Conservation (phyloP, 2,797 vertebrate species). For the Valencia hispanica region DNA sequence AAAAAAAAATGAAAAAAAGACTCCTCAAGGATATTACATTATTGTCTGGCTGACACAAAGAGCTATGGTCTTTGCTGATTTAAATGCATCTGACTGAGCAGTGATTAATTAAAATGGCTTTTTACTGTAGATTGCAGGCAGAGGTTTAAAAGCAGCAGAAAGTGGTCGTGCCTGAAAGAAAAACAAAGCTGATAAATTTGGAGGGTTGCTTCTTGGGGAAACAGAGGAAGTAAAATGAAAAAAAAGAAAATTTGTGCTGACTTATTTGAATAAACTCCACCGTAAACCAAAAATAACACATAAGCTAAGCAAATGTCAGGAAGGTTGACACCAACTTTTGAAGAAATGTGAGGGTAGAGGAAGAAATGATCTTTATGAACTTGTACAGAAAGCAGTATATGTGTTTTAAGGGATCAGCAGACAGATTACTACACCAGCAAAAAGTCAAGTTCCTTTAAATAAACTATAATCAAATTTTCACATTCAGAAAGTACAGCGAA, state of each 20-base stretch:
- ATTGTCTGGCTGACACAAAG: neutral
- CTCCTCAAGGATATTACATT: neutral
- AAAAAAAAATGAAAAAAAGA: too few species aligned
- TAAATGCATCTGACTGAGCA: conserved; percentile 6
- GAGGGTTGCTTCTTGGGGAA: neutral
- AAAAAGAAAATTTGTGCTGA: neutral
- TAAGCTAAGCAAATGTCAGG: neutral
- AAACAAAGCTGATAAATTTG: neutral
- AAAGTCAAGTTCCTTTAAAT: neutral
- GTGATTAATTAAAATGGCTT: conserved; percentile 4
- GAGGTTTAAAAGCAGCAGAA: neutral
- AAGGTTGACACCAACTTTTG: neutral
- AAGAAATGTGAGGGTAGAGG: neutral
- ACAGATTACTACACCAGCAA: neutral
- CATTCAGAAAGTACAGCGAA: neutral
- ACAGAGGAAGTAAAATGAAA: neutral
- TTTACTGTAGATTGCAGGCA: neutral
- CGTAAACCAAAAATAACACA: neutral
- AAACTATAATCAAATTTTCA: neutral
- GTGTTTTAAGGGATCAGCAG: neutral
- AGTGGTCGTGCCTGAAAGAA: neutral
- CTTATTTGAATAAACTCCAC: neutral
- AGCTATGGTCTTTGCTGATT: neutral
- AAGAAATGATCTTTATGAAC: neutral
- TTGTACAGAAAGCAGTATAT: neutral